Conservation (phyloP, 2,113 vertebrate species). For the Amia ocellicauda region DNA sequence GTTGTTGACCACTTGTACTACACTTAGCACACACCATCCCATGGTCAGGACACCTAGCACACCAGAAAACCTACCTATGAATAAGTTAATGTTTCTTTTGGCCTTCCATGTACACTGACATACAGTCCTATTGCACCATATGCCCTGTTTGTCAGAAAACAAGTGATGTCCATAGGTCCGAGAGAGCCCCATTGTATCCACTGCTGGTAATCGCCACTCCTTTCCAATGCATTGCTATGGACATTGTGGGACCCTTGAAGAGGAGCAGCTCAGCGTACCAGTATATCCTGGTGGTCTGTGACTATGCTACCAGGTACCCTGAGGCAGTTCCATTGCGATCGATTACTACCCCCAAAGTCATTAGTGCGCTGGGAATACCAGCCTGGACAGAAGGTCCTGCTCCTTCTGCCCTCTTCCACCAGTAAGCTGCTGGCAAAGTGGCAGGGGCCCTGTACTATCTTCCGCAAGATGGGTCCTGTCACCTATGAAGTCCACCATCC, state of each 20-base stretch:
- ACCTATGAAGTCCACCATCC: too few species aligned
- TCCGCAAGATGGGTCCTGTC: too few species aligned
- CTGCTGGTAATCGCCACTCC: background rate
- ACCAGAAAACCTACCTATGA: background rate
- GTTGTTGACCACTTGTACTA: background rate
- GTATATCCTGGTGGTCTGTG: slow-evolving; percentile 6
- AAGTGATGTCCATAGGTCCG: background rate
- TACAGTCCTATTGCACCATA: background rate
- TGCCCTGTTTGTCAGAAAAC: background rate
- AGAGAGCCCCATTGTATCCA: background rate
- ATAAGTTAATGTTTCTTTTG: background rate
- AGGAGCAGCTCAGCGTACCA: slow-evolving; percentile 5
- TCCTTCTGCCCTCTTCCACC: too few species aligned
- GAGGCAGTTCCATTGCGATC: slow-evolving; percentile 1
- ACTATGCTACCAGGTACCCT: slow-evolving; percentile 3
- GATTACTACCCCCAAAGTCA: background rate
- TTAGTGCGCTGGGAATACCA: background rate
- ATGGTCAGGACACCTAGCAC: background rate
- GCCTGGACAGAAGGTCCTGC: too few species aligned
- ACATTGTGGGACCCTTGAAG: slow-evolving; percentile 5
- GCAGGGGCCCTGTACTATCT: too few species aligned
- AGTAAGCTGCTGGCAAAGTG: too few species aligned
- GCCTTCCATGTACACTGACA: background rate
- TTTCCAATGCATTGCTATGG: background rate
- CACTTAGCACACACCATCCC: background rate